Evolutionary conservation across 2,113 vertebrate species (phyloP), one percentile per base, ranked within the genome.

Genomic region (Bufo gargarizans): DNA sequence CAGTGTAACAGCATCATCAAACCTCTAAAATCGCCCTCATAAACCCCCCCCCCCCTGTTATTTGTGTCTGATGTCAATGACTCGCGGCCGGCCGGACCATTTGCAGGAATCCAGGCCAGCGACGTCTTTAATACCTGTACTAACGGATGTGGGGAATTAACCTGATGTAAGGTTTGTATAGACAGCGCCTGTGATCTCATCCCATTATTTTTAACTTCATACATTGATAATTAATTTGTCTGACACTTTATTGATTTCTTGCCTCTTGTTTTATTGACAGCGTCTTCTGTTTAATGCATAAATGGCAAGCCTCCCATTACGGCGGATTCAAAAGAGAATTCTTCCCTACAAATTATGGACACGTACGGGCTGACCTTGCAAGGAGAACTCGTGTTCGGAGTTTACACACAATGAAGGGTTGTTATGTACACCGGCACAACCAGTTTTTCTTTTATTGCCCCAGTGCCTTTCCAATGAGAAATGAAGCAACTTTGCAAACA

Each of bases 161-260:
- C 47, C 58, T 49, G 47, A 79, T 67, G 55, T 59, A 17, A 55
- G 82, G 43, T 77, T 47, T 80, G 67, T 81, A 88, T 72, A 88
- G 71, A 50, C 45, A 90, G 90, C 89, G 56, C 90, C 91, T 85
- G 91, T 93, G 91, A 93, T 92, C 86, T 94, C 89, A 93, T 92
- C 91, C 89, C 92, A 93, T 93, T 93, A 92, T 93, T 94, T 93
- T 93, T 90, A 92, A 92, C 91, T 93, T 91, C 85, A 86, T 92
- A 93, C 88, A 92, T 89, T 92, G 94, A 92, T 93, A 94, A 94
- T 94, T 94, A 94, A 94, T 94, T 94, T 94, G 91, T 92, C 91
- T 92, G 92, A 93, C 93, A 94, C 86, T n/a, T 22, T 89, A 94
- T 93, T 93, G 93, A 94, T 93, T 92, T 93, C 88, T 91, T 92